Evolutionary conservation across 2,888 invertebrate species (phyloP).

Genomic region (Pyrochroa serraticornis): DNA sequence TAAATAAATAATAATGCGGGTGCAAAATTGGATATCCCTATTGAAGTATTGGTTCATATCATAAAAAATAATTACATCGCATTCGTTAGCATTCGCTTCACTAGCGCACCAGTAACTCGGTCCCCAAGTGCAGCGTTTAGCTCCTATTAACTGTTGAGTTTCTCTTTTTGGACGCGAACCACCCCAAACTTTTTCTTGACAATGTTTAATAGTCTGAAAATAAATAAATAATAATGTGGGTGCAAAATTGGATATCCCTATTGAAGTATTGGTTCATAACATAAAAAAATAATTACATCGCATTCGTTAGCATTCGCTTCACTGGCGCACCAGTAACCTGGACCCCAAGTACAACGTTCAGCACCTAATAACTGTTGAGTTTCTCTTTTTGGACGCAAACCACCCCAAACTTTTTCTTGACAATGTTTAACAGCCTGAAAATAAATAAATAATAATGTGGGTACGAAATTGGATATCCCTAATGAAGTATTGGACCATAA

Average conservation of each 20-base stretch:
- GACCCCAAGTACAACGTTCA: constrained; percentile 75
- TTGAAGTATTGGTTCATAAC: not conserved
- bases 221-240: constrained; percentile 6
- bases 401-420: too few relatives aligned
- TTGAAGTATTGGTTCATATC: too few relatives aligned
- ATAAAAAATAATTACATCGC: constrained; percentile 54
- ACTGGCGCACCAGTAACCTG: constrained; percentile 75
- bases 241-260: too few relatives aligned
- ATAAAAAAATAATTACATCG: too few relatives aligned
- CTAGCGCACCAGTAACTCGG: constrained; percentile 77
- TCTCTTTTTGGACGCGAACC: constrained; percentile 2
- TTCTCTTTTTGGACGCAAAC: too few relatives aligned
- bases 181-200: constrained; percentile 24
- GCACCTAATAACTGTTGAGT: constrained; percentile 45
- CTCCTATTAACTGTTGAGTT: constrained; percentile 40
- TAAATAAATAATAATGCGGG: constrained; percentile 8
- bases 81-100: constrained; percentile 57
- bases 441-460: too few relatives aligned
- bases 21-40: too few relatives aligned
- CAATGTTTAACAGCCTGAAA: constrained; percentile 44
- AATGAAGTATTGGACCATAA: too few relatives aligned
- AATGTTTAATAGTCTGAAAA: constrained; percentile 43
- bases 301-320: constrained; percentile 58
- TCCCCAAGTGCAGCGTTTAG: constrained; percentile 73
- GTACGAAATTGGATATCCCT: too few relatives aligned